Evolutionary conservation across 2,113 vertebrate genomes (phyloP).

Genomic region (Laterallus jamaicensis): DNA sequence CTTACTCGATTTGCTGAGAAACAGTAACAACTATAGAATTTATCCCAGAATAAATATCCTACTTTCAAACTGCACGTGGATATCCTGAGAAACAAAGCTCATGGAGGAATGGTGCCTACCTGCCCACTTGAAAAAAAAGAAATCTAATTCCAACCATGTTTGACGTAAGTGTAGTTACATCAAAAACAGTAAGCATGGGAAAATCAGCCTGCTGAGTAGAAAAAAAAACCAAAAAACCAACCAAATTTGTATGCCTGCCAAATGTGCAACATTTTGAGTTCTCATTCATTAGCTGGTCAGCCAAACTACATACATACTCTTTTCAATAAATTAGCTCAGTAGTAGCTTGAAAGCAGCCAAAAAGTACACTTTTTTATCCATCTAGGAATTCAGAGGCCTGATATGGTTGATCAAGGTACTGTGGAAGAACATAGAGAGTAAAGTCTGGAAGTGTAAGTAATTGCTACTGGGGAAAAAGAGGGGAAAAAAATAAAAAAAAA

Average conservation of each 20-base stretch:
- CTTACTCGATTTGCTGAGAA: background rate
- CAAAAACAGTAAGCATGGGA: background rate
- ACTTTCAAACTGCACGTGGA: background rate
- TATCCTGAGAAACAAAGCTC: background rate
- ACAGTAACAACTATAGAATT: background rate
- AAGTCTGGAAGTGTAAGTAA: background rate
- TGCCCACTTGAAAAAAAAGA: background rate
- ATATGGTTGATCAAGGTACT: background rate
- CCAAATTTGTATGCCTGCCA: background rate
- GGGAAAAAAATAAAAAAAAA: no score
- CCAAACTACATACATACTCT: background rate
- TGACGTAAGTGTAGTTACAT: background rate
- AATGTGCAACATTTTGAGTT: background rate
- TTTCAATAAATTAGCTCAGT: background rate
- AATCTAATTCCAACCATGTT: background rate
- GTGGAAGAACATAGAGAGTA: background rate
- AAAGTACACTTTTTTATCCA: background rate
- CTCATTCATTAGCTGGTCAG: background rate
- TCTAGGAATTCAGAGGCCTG: background rate
- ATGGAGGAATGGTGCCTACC: background rate
- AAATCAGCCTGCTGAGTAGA: background rate
- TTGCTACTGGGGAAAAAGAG: background rate
- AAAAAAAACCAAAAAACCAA: background rate
- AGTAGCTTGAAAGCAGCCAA: background rate
- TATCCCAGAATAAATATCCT: background rate